A percentile compares a stretch with the other conserved stretches of the same genome.
phyloP scores from a whole-genome alignment of 2,797 vertebrate species.

The Danio choprae region DNA sequence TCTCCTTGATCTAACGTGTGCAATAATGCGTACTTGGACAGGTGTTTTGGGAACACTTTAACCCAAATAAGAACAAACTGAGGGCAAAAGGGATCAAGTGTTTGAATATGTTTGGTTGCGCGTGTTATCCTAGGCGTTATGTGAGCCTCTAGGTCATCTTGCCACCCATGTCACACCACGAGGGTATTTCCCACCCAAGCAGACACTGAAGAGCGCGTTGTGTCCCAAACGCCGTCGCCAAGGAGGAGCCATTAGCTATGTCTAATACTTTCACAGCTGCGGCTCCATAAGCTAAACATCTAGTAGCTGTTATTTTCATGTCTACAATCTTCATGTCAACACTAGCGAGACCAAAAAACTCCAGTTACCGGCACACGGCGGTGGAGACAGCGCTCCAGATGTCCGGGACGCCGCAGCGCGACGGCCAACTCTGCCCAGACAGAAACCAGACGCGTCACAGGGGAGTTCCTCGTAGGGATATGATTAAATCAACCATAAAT shows the following conservation, averaged over 20 bases:
- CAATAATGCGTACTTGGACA: conserved; percentile 25
- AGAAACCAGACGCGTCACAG: conserved; percentile 70
- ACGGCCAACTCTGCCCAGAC: conserved; percentile 64
- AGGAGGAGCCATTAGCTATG: conserved; percentile 33
- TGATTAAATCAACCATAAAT: conserved; percentile 69
- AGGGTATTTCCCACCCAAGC: conserved; percentile 24
- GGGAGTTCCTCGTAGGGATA: conserved; percentile 66
- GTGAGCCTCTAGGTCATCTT: conserved; percentile 18
- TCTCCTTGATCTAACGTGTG: conserved; percentile 48
- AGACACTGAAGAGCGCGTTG: conserved; percentile 8
- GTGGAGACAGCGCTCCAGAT: conserved; percentile 58
- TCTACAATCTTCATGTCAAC: conserved; percentile 58
- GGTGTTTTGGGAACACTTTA: conserved; percentile 47
- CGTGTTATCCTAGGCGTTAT: background rate
- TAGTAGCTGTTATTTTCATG: conserved; percentile 57
- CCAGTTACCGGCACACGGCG: conserved; percentile 56
- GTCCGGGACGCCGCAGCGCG: conserved; percentile 62
- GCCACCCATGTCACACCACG: conserved; percentile 9
- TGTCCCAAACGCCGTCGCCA: conserved; percentile 7
- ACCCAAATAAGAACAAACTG: conserved; percentile 5
- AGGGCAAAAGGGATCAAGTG: conserved; percentile 29
- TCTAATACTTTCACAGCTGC: conserved; percentile 46
- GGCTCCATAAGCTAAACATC: conserved; percentile 50
- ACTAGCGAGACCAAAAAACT: conserved; percentile 47
- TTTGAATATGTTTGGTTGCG: background rate